Base-by-base conservation (phyloP, 2,797 vertebrate species). In the Chelonia mydas region DNA sequence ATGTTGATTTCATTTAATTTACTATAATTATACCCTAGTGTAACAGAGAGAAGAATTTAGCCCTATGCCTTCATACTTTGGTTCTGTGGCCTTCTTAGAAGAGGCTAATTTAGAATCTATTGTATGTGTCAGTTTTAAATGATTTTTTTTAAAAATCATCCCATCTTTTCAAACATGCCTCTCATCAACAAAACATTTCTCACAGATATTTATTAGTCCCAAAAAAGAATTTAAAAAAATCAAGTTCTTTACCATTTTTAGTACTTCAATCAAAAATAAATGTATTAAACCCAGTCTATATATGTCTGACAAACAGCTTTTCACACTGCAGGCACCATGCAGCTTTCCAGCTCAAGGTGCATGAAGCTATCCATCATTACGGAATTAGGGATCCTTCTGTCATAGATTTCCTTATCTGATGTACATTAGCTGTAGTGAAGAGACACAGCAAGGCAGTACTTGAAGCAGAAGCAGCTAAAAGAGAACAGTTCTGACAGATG, bases 41-140 rank as follows among this genome's bases (percentile, higher is more conserved):
- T 1, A 37, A 19, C 49, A 33, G 11, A 59, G 55, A 33, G 37
- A 21, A 33, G 3, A n/a, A 59, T 0, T 27, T 23, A 1, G 1
- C 47, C 57, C 89, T 49, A 55, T 57, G 27, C 2, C 90, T 47
- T 95, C 84, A 2, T 53, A 41, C 87, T 89, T 93, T 82, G 47
- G 82, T 57, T 27, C n/a, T 53, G 12, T 87, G 21, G 13, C 41
- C 21, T 27, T 88, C 17, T 37, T 91, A 59, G 94, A 80, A 51
- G 5, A 92, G 84, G 53, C 49, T 77, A 86, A 90, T 94, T 93
- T 61, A 78, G 89, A 74, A 51, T 88, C 31, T 15, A 83, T 6
- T 83, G 6, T 80, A 54, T 1, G 2, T 12, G 13, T 28, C 47
- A 54, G 3, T 49, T 25, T 76, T 13, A 47, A 45, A 47, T 45